These are phyloP conservation scores for Pemphigus obesinymphae DNA, from an alignment of 1,140 invertebrate species.

Conservation along the genomic window DNA sequence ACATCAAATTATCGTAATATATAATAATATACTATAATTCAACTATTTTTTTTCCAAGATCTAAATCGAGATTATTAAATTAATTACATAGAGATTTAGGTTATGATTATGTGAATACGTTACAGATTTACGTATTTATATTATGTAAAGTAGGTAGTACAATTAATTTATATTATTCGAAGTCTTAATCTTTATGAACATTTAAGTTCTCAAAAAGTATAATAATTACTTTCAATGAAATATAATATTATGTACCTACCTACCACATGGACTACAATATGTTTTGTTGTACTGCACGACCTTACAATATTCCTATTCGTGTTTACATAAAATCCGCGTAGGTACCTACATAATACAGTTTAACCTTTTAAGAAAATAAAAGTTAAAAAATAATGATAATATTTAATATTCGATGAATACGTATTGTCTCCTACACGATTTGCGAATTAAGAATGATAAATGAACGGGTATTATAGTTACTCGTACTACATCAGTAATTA, in stretches of 20 bases:
- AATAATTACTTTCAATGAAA: neutral
- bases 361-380: neutral
- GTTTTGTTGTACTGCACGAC: neutral
- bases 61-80: too few species aligned
- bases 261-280: neutral
- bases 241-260: too few species aligned
- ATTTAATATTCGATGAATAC: neutral
- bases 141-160: too few species aligned
- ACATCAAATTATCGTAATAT: too few species aligned
- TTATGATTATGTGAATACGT: neutral
- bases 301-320: slow-evolving; percentile 1
- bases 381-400: neutral
- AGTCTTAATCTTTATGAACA: too few species aligned
- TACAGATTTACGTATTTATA: too few species aligned
- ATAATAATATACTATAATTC: too few species aligned
- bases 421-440: neutral
- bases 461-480: neutral
- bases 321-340: neutral
- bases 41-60: neutral
- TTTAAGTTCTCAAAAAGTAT: neutral
- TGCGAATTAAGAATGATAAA: neutral
- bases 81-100: neutral
- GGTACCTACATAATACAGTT: neutral
- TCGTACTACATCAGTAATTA: too few species aligned
- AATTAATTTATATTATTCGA: too few species aligned